These are phyloP conservation scores for Acanthococcus lagerstroemiae DNA, from an alignment of 2,888 invertebrate species.

Conservation along the genomic window DNA sequence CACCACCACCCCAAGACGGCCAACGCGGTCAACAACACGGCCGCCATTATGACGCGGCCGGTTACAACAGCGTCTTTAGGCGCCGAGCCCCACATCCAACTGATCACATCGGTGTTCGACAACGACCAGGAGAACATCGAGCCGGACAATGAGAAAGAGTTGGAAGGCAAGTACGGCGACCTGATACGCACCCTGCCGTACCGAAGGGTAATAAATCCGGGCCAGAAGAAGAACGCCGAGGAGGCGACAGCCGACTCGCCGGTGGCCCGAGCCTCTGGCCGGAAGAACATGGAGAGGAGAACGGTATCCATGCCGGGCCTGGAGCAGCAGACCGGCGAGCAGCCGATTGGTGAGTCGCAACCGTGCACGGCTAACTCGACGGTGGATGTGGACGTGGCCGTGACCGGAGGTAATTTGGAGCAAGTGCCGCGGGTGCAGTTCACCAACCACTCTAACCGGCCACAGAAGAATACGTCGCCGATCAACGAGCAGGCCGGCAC, in stretches of 20 bases:
- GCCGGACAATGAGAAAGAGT: conserved; percentile 47
- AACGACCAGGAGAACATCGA: conserved; percentile 61
- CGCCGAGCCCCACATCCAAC: conserved; percentile 32
- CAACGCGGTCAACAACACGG: conserved; percentile 39
- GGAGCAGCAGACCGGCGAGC: conserved; percentile 35
- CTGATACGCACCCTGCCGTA: conserved; percentile 9
- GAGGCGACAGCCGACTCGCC: conserved; percentile 10
- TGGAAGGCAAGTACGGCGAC: conserved; percentile 43
- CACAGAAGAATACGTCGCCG: background rate
- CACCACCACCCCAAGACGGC: conserved; percentile 36
- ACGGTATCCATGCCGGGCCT: conserved; percentile 45
- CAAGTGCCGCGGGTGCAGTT: conserved; percentile 1
- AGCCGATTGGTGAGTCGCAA: background rate
- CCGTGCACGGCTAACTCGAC: background rate
- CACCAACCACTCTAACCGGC: background rate
- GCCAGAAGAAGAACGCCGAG: background rate
- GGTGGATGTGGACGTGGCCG: background rate
- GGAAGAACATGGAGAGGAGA: conserved; percentile 39
- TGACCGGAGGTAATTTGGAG: background rate
- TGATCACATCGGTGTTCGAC: conserved; percentile 41
- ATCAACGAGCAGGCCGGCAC: background rate
- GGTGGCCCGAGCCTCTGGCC: background rate
- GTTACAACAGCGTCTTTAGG: conserved; percentile 43
- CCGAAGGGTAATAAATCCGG: background rate
- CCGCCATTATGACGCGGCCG: conserved; percentile 39